phyloP scores from a whole-genome alignment of 2,113 vertebrate species.

The Corythornis madagascariensis region DNA sequence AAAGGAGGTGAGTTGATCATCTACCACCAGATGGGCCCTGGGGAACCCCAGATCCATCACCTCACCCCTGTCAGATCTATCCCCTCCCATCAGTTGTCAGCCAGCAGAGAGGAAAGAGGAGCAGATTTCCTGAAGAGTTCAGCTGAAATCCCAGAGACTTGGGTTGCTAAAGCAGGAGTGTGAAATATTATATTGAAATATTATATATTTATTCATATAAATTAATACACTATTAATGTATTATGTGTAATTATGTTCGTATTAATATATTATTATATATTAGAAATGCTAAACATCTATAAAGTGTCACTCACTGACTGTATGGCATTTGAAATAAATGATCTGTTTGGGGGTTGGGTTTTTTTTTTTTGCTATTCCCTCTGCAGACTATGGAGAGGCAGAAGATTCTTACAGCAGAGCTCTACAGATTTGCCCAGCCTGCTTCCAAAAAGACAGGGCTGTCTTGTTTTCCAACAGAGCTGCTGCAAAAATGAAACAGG shows the following conservation, averaged over 20 bases:
- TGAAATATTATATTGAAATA: no score
- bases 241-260: no score
- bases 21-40: background rate
- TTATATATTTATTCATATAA: no score
- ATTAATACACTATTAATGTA: no score
- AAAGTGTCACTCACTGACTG: background rate
- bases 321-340: background rate
- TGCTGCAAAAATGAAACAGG: conserved; percentile 88
- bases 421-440: conserved; percentile 80
- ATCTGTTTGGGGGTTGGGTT: background rate
- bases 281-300: no score
- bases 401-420: conserved; percentile 82
- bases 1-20: conserved; percentile 80
- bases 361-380: background rate
- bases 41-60: background rate
- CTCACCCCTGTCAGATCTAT: no score
- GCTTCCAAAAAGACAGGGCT: conserved; percentile 83
- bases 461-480: conserved; percentile 89
- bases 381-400: conserved; percentile 81
- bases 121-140: no score
- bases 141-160: no score
- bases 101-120: no score
- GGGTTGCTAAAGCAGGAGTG: no score
- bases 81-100: no score
- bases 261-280: no score